A percentile compares a stretch with the other conserved stretches of the same genome.
phyloP scores from a whole-genome alignment of 2,797 vertebrate species.

The Holocentrus rufus region DNA sequence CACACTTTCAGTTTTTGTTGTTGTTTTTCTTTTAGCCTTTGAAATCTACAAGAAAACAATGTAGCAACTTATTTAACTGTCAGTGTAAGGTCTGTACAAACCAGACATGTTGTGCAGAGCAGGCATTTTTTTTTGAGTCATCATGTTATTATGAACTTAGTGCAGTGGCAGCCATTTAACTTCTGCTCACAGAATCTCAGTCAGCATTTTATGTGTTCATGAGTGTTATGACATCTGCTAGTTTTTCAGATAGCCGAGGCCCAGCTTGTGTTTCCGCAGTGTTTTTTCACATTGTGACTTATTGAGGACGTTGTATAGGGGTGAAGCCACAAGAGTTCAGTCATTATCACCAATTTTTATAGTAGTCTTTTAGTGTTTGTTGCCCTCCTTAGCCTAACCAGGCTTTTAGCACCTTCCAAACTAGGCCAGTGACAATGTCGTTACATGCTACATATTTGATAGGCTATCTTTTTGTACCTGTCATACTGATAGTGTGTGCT shows the following conservation, averaged over 20 bases:
- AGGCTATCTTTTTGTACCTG: not conserved
- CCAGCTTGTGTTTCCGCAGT: slow-evolving; percentile 25
- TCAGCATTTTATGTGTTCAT: not conserved
- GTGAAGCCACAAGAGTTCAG: not conserved
- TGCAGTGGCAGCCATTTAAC: not conserved
- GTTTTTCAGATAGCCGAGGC: slow-evolving; percentile 17
- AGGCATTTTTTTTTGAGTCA: too few species aligned
- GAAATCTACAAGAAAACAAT: not conserved
- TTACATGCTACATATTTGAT: not conserved
- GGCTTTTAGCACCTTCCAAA: slow-evolving; percentile 11
- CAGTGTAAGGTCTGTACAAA: not conserved
- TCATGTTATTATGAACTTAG: not conserved
- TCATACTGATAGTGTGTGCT: not conserved
- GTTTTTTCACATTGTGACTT: slow-evolving; percentile 11
- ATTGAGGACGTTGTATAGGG: not conserved
- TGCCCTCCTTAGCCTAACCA: not conserved
- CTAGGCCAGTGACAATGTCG: slow-evolving; percentile 1
- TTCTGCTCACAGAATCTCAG: not conserved
- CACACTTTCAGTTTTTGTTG: not conserved
- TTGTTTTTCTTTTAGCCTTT: not conserved
- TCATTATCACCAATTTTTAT: slow-evolving; percentile 10
- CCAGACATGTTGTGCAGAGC: too few species aligned
- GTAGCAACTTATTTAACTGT: not conserved
- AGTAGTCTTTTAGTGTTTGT: slow-evolving; percentile 10
- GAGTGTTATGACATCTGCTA: not conserved